Conservation (phyloP, 2,797 vertebrate species). For the Siniperca obscura region DNA sequence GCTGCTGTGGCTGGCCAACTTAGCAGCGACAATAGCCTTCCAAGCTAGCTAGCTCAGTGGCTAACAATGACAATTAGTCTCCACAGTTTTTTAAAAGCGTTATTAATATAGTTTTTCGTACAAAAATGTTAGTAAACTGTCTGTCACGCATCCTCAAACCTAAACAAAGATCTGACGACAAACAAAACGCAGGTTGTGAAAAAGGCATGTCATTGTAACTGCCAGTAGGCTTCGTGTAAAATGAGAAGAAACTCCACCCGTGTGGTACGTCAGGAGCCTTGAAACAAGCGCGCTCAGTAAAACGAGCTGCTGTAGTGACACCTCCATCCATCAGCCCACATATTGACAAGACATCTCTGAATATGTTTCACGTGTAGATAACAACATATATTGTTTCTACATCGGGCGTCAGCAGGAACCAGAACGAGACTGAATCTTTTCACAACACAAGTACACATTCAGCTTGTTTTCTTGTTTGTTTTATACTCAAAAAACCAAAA, state of each 20-base stretch:
- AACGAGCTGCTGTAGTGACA: conserved; percentile 13
- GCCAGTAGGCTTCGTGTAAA: too few species aligned
- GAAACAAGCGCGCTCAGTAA: neutral
- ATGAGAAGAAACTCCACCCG: neutral
- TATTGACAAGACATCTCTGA: neutral
- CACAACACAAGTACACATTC: conserved; percentile 24
- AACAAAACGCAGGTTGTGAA: neutral
- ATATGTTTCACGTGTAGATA: neutral
- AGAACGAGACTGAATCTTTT: conserved; percentile 3
- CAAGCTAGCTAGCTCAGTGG: too few species aligned
- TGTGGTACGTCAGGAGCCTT: neutral
- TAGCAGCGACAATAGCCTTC: too few species aligned
- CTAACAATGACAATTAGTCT: too few species aligned
- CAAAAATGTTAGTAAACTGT: too few species aligned
- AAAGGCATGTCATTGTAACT: neutral
- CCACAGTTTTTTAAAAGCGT: too few species aligned
- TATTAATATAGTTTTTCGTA: too few species aligned
- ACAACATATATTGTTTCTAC: neutral
- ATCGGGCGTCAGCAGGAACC: neutral
- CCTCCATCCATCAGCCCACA: neutral
- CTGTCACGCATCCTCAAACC: neutral
- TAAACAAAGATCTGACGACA: neutral
- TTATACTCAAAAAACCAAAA: neutral
- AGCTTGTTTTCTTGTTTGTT: neutral
- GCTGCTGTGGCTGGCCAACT: too few species aligned